Evolutionary conservation across 1,140 invertebrate species (phyloP), one percentile per base, ranked within the genome.

Genomic region (Microplitis demolitor): DNA sequence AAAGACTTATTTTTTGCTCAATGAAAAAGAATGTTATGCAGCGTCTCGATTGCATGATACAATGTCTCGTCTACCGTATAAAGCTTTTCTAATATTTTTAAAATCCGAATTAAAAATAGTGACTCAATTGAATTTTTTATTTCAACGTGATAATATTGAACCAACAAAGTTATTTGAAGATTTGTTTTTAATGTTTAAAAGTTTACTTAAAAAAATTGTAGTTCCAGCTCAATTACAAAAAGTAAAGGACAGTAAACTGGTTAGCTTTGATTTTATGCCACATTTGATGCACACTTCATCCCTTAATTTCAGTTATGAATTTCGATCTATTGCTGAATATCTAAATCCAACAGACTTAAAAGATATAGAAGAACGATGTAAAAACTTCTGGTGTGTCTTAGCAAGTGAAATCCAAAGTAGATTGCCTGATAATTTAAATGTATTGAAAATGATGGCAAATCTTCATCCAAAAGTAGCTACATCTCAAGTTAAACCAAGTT

Each of bases 1-100:
- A 53, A 61, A 71, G 45, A 51, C 72, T 3, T 60, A 73, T 31
- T n/a, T n/a, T 50, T 6, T 69, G 31, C 50, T 61, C 37, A 9
- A 13, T 54, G 71, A 71, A 5, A 54, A 76, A 56, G 53, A 58
- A 24, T 71, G 68, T 61, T 72, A 51, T 34, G 72, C 70, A 53
- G 58, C 71, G 3, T 11, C 34, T 16, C 68, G 72, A 13, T 39
- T 39, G 37, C 3, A 39, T 39, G 37, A 39, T 39, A 39, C 37
- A 2, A 39, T 39, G 37, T 39, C 37, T 2, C 3, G 37, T 39
- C 1, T 3, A 3, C 37, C 37, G 37, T 39, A 39, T 39, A 39
- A 39, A 3, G 37, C 37, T 39, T 39, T 39, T 39, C 37, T 39
- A 3, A 2, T 39, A 2, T 39, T 39, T 39, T 39, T 39, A 39